phyloP scores from a whole-genome alignment of 2,797 vertebrate species.

The Amphiprion clarkii region DNA sequence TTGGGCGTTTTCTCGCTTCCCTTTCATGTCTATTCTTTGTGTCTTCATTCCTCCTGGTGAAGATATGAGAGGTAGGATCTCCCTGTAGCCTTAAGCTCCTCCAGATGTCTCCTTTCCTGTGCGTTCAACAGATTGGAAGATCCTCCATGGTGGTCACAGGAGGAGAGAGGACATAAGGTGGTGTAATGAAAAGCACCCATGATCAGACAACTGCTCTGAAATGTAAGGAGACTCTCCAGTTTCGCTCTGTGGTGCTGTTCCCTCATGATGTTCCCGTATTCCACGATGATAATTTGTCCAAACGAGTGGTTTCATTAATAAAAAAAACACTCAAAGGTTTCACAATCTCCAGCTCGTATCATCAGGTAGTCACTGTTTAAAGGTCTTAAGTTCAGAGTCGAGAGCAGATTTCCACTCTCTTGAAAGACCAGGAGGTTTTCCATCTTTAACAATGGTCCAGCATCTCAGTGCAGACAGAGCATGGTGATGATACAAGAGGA shows the following conservation, averaged over 20 bases:
- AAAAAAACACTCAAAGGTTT: background rate
- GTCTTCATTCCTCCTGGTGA: too few species aligned
- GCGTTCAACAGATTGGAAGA: too few species aligned
- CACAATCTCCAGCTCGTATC: slow-evolving; percentile 14
- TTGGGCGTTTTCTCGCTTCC: too few species aligned
- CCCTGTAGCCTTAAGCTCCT: too few species aligned
- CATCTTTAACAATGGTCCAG: slow-evolving; percentile 32
- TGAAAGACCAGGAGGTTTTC: slow-evolving; percentile 5
- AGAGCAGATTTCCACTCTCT: slow-evolving; percentile 5
- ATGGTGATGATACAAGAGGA: slow-evolving; percentile 26
- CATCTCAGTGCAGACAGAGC: slow-evolving; percentile 14
- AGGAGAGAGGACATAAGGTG: too few species aligned
- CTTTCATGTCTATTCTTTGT: too few species aligned
- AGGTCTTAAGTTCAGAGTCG: background rate
- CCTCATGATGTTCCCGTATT: slow-evolving; percentile 19
- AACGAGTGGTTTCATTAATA: background rate
- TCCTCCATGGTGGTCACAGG: background rate
- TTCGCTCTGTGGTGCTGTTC: slow-evolving; percentile 13
- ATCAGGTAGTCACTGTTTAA: background rate
- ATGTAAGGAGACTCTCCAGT: background rate
- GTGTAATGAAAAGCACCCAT: too few species aligned
- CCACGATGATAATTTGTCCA: background rate
- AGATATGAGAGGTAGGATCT: too few species aligned
- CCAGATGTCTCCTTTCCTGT: too few species aligned
- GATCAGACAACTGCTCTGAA: background rate